phyloP scores from a whole-genome alignment of 1,140 invertebrate species.

The Hylaeus volcanicus region DNA sequence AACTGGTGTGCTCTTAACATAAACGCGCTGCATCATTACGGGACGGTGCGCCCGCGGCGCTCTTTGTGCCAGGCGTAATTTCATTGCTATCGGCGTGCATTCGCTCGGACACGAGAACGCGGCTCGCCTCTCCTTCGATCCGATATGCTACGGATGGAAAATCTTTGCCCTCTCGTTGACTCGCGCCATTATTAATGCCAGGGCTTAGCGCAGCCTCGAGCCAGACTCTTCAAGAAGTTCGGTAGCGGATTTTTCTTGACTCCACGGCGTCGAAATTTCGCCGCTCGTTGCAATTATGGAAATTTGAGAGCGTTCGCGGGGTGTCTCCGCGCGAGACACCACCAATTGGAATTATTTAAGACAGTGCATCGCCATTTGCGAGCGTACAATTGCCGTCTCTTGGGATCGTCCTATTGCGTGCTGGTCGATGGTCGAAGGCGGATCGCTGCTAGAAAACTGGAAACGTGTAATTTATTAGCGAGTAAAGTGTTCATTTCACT shows the following conservation, averaged over 20 bases:
- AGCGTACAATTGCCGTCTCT: neutral
- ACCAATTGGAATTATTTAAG: no score
- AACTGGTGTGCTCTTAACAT: slow-evolving; percentile 62
- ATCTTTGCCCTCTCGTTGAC: slow-evolving; percentile 29
- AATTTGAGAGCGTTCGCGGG: neutral
- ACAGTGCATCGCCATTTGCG: neutral
- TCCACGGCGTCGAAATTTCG: neutral
- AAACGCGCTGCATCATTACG: slow-evolving; percentile 71
- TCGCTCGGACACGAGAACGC: slow-evolving; percentile 34
- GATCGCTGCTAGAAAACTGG: no score
- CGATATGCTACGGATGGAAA: slow-evolving; percentile 37
- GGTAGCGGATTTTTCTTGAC: neutral
- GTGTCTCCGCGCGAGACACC: neutral
- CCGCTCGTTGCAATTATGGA: slow-evolving; percentile 10
- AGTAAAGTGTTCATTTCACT: no score
- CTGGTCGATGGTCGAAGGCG: neutral
- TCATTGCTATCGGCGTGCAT: slow-evolving; percentile 66
- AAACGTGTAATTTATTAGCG: no score
- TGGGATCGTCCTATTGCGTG: neutral
- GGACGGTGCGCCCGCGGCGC: slow-evolving; percentile 60
- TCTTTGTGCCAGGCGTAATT: slow-evolving; percentile 68
- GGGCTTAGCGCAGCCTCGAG: neutral
- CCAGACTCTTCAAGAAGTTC: neutral
- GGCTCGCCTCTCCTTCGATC: slow-evolving; percentile 33
- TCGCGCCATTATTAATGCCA: slow-evolving; percentile 22